Base-by-base conservation (phyloP, 2,888 invertebrate species). In the Dryocosmus kuriphilus region DNA sequence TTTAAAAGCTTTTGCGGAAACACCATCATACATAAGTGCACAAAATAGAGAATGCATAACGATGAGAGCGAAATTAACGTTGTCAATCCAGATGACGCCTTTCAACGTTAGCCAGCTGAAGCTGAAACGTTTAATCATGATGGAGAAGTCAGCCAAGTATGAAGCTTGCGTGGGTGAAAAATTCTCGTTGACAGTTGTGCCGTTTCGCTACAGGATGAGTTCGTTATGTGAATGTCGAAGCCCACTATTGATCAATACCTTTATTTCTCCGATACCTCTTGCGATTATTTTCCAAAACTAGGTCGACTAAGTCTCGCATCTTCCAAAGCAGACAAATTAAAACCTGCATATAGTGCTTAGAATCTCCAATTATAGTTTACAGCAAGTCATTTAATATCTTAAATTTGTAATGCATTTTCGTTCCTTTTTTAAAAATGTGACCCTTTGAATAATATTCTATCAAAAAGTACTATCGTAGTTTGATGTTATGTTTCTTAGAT, bases 41-140 rank as follows among this genome's bases (percentile, higher is more conserved):
- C 16, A 24, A 67, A 67, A 41, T 46, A 27, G 19, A 41, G 38
- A 46, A 41, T 41, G 38, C 24, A 14, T 24, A 16, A 65, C 41
- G 67, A 67, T 27, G 67, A 46, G 65, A 41, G 14, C 38, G 24
- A 67, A 67, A 67, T 67, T 67, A 67, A 38, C 41, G 27, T 67
- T 67, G 27, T 67, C 67, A 67, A 19, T 24, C 6, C 24, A 46
- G 41, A 67, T 67, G 67, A 24, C 67, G 67, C 46, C 67, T 27
- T 67, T 46, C 41, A 41, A 27, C 7, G 27, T 27, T 46, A 67
- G 46, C 27, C 67, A 67, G 24, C 27, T 67, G 67, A 67, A 41
- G 67, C 19, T 41, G 67, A 67, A 67, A 41, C 46, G 67, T 67
- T 67, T 67, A 67, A 67, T 67, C 46, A 67, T 27, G 67, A 67